Percentiles rank a stretch among this genome's conserved stretches.
phyloP scores from a whole-genome alignment of 2,888 invertebrate species.

The Drosophila ustulata region DNA sequence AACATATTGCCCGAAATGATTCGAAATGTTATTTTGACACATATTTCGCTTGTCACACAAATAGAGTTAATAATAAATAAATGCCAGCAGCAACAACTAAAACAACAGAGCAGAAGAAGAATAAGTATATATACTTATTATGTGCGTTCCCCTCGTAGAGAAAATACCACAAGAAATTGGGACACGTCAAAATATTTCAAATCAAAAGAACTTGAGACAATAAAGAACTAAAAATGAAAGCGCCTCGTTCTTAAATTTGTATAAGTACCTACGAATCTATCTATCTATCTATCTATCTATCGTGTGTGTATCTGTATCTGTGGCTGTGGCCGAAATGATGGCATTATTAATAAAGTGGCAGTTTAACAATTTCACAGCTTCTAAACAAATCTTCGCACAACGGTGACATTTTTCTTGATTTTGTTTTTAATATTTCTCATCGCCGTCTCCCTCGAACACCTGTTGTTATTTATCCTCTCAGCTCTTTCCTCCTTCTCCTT shows the following conservation, averaged over 20 bases:
- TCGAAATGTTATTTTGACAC: conserved; percentile 60
- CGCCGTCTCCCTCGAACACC: too few relatives aligned
- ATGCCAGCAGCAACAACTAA: conserved; percentile 24
- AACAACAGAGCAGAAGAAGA: conserved; percentile 7
- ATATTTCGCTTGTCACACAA: conserved; percentile 56
- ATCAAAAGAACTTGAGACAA: conserved; percentile 77
- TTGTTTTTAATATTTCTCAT: neutral
- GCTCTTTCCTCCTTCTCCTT: conserved; percentile 4
- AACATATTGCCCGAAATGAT: conserved; percentile 47
- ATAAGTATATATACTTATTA: too few relatives aligned
- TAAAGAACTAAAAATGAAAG: conserved; percentile 79
- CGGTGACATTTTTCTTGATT: conserved; percentile 19
- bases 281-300: conserved; percentile 28
- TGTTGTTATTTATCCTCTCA: neutral
- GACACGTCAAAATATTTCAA: conserved; percentile 81
- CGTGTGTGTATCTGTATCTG: conserved; percentile 18
- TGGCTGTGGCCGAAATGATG: conserved; percentile 45
- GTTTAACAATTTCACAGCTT: conserved; percentile 83
- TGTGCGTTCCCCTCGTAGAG: conserved; percentile 12
- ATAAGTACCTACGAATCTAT: conserved; percentile 9
- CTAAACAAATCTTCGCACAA: conserved; percentile 71
- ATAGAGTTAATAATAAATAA: conserved; percentile 78
- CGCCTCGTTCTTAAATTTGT: conserved; percentile 37
- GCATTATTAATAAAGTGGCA: conserved; percentile 81
- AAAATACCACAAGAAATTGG: conserved; percentile 70